phyloP scores from a whole-genome alignment of 2,113 vertebrate genomes.

The Phasianus colchicus region DNA sequence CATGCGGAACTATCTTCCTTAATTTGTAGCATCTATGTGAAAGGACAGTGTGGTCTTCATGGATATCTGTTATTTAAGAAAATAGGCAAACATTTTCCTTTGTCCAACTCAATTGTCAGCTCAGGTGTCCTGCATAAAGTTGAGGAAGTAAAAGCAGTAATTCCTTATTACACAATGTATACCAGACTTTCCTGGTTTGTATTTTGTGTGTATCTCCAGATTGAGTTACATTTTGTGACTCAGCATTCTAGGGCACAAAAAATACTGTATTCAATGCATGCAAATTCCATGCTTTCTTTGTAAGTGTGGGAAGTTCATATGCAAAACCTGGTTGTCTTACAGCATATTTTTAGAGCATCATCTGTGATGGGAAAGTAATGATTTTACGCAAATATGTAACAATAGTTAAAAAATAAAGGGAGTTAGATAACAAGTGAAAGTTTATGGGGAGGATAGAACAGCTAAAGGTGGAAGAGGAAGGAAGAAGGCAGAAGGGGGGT shows the following conservation, averaged over 20 bases:
- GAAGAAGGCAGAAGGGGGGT: not conserved
- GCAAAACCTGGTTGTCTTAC: not conserved
- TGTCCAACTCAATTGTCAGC: not conserved
- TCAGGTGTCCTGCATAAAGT: not conserved
- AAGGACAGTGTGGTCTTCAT: not conserved
- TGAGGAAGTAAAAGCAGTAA: slow-evolving; percentile 2
- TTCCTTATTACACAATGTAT: not conserved
- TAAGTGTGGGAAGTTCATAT: fast-evolving
- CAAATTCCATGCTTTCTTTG: not conserved
- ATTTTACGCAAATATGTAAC: not conserved
- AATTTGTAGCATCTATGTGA: not conserved
- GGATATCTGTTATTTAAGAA: not conserved
- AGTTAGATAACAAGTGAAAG: not conserved
- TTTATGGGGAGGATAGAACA: not conserved
- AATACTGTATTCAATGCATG: not conserved
- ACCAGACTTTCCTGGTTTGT: not conserved
- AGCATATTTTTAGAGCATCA: fast-evolving
- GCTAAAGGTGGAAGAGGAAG: not conserved
- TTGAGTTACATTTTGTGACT: not conserved
- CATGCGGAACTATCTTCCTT: not conserved
- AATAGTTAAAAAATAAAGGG: not conserved
- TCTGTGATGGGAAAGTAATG: not conserved
- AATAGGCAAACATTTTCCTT: not conserved
- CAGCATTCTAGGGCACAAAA: not conserved
- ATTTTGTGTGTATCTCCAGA: not conserved